These are phyloP conservation scores for crab-eating macaque (Macaca fascicularis) DNA, from an alignment of 2,113 vertebrate species.

Conservation along the genomic window DNA sequence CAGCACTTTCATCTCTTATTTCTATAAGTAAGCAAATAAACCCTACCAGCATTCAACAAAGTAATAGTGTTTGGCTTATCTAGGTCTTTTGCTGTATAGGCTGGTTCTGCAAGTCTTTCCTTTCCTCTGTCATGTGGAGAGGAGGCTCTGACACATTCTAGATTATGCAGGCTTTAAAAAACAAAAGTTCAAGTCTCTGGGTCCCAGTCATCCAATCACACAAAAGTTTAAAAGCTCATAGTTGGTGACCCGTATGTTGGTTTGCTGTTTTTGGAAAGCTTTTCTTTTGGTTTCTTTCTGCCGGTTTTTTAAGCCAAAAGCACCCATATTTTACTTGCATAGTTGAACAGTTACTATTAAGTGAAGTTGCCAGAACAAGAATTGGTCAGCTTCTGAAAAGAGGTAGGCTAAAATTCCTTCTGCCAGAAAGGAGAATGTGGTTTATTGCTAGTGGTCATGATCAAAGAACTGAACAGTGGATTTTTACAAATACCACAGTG, in stretches of 20 bases:
- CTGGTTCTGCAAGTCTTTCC: slow-evolving; percentile 29
- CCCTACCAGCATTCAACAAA: background rate
- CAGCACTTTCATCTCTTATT: background rate
- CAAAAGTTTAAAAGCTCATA: background rate
- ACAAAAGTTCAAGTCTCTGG: background rate
- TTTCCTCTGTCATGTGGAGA: background rate
- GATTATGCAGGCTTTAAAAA: slow-evolving; percentile 40
- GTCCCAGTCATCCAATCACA: background rate
- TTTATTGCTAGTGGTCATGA: slow-evolving; percentile 23
- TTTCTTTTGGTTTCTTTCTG: slow-evolving; percentile 7
- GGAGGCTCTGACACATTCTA: background rate
- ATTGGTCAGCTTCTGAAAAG: slow-evolving; percentile 55
- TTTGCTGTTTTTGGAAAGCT: slow-evolving; percentile 51
- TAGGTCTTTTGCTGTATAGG: background rate
- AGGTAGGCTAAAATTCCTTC: slow-evolving; percentile 32
- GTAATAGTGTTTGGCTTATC: background rate
- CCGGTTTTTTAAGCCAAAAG: background rate
- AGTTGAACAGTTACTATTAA: slow-evolving; percentile 60
- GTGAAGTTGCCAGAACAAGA: background rate
- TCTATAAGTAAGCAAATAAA: background rate
- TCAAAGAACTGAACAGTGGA: background rate
- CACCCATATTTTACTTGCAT: background rate
- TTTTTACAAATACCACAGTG: background rate
- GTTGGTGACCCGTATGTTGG: background rate
- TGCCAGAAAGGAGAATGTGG: background rate